Conservation (phyloP, 2,797 vertebrate genomes). For the Cyclopterus lumpus region DNA sequence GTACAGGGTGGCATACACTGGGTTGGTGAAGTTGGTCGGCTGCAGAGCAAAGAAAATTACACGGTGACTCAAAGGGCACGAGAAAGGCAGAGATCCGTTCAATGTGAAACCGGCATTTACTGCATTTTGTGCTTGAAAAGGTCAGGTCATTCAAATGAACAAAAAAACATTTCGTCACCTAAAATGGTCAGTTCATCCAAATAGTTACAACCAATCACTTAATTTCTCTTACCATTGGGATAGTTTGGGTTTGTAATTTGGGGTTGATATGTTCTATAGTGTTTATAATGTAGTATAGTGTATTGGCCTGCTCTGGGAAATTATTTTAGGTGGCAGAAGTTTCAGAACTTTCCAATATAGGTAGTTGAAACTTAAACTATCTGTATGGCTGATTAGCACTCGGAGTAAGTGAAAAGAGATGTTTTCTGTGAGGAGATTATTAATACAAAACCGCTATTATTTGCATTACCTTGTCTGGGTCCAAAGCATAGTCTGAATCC, state of each 20-base stretch:
- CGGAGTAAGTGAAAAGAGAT: neutral
- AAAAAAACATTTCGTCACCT: neutral
- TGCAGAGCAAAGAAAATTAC: conserved; percentile 74
- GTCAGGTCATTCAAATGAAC: neutral
- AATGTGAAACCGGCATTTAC: neutral
- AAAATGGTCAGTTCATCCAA: neutral
- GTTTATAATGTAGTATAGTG: neutral
- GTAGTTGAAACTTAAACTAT: neutral
- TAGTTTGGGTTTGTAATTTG: neutral
- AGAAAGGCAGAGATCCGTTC: neutral
- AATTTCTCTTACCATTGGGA: neutral
- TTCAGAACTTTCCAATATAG: neutral
- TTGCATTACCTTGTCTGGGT: conserved; percentile 90
- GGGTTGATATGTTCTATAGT: too few species aligned
- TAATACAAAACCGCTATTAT: neutral
- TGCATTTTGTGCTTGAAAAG: conserved; percentile 62
- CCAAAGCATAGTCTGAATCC: conserved; percentile 92
- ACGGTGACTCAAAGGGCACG: conserved; percentile 16
- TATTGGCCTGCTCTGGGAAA: neutral
- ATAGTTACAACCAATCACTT: neutral
- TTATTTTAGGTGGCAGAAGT: neutral
- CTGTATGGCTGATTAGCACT: neutral
- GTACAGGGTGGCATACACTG: conserved; percentile 97
- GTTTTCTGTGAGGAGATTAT: neutral
- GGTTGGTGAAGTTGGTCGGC: conserved; percentile 99